Evolutionary conservation across 2,113 vertebrate species (phyloP).

Genomic region (Petromus typicus): DNA sequence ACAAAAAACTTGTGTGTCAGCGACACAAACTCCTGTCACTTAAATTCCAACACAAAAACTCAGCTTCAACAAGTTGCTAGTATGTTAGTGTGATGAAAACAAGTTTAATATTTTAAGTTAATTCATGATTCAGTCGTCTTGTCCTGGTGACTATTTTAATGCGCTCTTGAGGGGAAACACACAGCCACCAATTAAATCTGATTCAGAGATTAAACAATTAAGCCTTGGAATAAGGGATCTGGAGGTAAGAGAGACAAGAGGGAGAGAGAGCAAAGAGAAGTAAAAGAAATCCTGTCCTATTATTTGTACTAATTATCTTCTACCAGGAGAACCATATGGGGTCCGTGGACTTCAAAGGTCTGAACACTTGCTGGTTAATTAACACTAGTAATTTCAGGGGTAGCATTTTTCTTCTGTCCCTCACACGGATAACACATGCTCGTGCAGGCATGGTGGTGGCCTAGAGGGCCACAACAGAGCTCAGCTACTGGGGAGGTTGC

Average conservation of each 20-base stretch:
- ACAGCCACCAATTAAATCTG: slow-evolving; percentile 68
- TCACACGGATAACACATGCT: not conserved
- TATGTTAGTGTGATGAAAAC: slow-evolving; percentile 69
- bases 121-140: slow-evolving; percentile 74
- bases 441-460: not conserved
- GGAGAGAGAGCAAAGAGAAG: not conserved
- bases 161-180: slow-evolving; percentile 63
- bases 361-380: not conserved
- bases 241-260: not conserved
- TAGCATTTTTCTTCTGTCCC: not conserved
- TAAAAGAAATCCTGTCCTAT: not conserved
- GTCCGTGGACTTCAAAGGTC: not conserved
- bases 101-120: slow-evolving; percentile 69
- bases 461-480: too few relatives aligned
- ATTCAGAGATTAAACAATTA: slow-evolving; percentile 52
- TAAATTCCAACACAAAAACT: slow-evolving; percentile 41
- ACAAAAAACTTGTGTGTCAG: not conserved
- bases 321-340: not conserved
- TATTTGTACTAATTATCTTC: not conserved
- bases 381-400: slow-evolving; percentile 18
- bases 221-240: slow-evolving; percentile 44
- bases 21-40: slow-evolving; percentile 12
- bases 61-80: slow-evolving; percentile 69
- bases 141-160: slow-evolving; percentile 67
- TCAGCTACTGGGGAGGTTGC: not conserved